Conservation (phyloP, 2,113 vertebrate species). For the Triplophysa siluroides region DNA sequence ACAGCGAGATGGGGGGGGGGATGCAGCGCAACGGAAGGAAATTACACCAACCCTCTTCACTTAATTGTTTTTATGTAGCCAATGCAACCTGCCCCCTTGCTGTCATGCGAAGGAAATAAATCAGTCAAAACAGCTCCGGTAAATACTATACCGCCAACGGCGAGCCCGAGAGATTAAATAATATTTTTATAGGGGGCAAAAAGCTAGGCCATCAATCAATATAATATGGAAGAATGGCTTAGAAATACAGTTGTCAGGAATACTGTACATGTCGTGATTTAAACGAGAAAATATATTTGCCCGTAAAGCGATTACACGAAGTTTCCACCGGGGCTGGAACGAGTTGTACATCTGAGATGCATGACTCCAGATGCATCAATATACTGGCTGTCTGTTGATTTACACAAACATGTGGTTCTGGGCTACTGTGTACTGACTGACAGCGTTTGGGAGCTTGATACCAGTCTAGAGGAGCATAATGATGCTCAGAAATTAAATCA, state of each 20-base stretch:
- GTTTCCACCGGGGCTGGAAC: constrained; percentile 60
- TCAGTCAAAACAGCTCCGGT: constrained; percentile 6
- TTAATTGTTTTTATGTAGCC: constrained; percentile 33
- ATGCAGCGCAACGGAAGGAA: neutral
- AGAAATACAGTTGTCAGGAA: constrained; percentile 53
- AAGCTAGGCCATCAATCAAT: constrained; percentile 59
- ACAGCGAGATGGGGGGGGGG: constrained; percentile 8
- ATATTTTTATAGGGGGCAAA: constrained; percentile 53
- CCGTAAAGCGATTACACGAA: constrained; percentile 41
- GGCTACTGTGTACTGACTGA: constrained; percentile 49
- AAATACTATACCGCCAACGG: constrained; percentile 40
- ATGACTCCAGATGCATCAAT: constrained; percentile 51
- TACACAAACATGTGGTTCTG: constrained; percentile 45
- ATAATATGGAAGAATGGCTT: constrained; percentile 62
- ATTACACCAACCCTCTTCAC: neutral
- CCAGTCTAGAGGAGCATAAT: neutral
- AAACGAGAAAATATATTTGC: constrained; percentile 41
- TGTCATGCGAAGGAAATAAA: constrained; percentile 48
- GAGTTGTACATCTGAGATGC: constrained; percentile 67
- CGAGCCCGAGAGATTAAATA: neutral
- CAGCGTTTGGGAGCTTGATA: constrained; percentile 23
- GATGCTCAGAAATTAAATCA: neutral
- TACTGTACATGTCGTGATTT: constrained; percentile 41
- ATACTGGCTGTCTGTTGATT: constrained; percentile 52
- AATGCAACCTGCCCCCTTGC: neutral